Conservation (phyloP, 1,140 invertebrate species). For the Micrasema minimum region DNA sequence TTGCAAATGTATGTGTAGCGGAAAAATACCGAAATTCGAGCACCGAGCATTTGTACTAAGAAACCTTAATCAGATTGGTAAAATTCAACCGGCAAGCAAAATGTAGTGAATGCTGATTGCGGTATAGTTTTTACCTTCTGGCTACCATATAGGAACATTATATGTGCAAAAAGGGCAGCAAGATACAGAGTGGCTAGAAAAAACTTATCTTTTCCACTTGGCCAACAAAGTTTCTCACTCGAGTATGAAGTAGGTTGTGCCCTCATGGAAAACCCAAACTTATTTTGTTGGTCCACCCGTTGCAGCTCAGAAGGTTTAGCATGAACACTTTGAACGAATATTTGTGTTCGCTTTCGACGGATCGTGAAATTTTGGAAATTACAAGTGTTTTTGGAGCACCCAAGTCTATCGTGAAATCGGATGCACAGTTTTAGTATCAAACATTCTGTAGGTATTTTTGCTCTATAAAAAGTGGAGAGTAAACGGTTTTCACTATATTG, state of each 20-base stretch:
- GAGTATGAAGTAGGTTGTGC: slow-evolving; percentile 29
- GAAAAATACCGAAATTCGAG: not conserved
- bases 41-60: too few species aligned
- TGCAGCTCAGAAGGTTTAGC: not conserved
- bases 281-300: slow-evolving; percentile 42
- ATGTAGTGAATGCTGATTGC: not conserved
- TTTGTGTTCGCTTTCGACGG: too few species aligned
- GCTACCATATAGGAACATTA: not conserved
- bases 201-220: slow-evolving; percentile 28
- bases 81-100: not conserved
- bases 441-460: too few species aligned
- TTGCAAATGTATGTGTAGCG: not conserved
- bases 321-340: too few species aligned
- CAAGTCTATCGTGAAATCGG: too few species aligned
- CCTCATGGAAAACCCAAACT: slow-evolving; percentile 29
- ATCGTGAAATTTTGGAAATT: too few species aligned
- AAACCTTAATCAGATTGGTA: not conserved
- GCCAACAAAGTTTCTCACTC: slow-evolving; percentile 22
- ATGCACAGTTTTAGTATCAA: too few species aligned
- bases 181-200: not conserved
- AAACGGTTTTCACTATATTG: too few species aligned
- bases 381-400: too few species aligned
- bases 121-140: slow-evolving; percentile 5
- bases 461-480: too few species aligned
- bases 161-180: not conserved